These are phyloP conservation scores for Podotricha telesiphe DNA, from an alignment of 2,888 invertebrate genomes.

Conservation along the genomic window DNA sequence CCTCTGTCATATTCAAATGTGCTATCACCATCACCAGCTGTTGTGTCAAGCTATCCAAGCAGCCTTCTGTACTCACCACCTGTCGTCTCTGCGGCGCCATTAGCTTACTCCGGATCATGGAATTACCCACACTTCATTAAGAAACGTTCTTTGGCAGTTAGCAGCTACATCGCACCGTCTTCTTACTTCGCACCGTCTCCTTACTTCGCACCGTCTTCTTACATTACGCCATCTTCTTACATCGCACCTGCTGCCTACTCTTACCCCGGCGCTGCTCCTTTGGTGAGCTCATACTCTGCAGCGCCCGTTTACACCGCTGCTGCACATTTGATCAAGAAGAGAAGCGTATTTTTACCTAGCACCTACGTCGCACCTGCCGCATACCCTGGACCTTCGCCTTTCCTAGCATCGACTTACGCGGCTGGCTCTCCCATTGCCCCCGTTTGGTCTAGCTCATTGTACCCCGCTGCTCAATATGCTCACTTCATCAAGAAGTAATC, in stretches of 20 bases:
- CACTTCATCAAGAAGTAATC: slow-evolving; percentile 46
- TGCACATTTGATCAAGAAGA: slow-evolving; percentile 68
- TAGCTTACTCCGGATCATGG: slow-evolving; percentile 49
- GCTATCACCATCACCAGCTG: slow-evolving; percentile 44
- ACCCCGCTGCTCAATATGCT: slow-evolving; percentile 32
- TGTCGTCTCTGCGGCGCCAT: slow-evolving; percentile 44
- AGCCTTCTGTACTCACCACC: slow-evolving; percentile 50
- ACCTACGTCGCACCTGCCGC: slow-evolving; percentile 43
- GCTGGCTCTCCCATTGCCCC: slow-evolving; percentile 26
- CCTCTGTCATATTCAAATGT: slow-evolving; percentile 39
- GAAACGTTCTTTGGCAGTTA: slow-evolving; percentile 45
- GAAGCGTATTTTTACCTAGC: slow-evolving; percentile 55
- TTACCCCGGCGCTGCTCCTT: slow-evolving; percentile 43
- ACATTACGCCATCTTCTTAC: slow-evolving; percentile 44
- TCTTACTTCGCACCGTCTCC: too few species aligned
- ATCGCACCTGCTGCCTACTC: slow-evolving; percentile 6
- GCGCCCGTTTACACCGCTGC: slow-evolving; percentile 47
- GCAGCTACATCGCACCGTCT: slow-evolving; percentile 35
- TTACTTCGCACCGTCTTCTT: slow-evolving; percentile 44
- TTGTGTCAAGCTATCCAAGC: slow-evolving; percentile 43
- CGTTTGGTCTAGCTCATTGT: slow-evolving; percentile 32
- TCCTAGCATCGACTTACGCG: slow-evolving; percentile 38
- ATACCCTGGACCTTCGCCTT: slow-evolving; percentile 47
- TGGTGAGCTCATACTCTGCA: slow-evolving; percentile 46
- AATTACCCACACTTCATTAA: slow-evolving; percentile 46